Percentiles rank a stretch among this genome's conserved stretches.
phyloP scores from a whole-genome alignment of 2,797 vertebrate genomes.

The Pangasius macronema region DNA sequence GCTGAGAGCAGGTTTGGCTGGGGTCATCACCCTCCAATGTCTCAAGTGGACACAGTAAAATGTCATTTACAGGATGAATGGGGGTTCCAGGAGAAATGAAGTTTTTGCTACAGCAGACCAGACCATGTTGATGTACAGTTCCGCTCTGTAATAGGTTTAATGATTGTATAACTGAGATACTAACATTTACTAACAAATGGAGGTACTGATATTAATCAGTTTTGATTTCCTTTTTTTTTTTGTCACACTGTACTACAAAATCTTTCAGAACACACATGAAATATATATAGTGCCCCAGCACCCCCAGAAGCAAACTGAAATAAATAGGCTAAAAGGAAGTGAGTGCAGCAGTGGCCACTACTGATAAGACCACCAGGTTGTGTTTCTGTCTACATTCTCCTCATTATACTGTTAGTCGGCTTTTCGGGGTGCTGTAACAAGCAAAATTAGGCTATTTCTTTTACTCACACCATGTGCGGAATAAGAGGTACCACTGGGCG shows the following conservation, averaged over 20 bases:
- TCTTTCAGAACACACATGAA: not conserved
- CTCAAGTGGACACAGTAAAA: not conserved
- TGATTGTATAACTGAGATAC: not conserved
- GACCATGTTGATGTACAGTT: not conserved
- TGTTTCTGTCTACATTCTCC: not conserved
- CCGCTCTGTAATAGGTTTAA: not conserved
- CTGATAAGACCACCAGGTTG: not conserved
- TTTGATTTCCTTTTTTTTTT: not conserved
- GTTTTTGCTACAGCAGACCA: not conserved
- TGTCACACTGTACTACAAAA: not conserved
- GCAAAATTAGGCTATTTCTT: not conserved
- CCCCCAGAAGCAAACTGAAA: not conserved
- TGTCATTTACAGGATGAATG: not conserved
- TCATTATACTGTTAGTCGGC: not conserved
- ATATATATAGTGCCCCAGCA: not conserved
- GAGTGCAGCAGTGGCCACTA: not conserved
- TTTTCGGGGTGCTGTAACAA: not conserved
- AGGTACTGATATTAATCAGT: not conserved
- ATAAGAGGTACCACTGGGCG: not conserved
- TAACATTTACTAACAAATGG: not conserved
- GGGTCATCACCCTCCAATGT: not conserved
- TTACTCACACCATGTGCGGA: not conserved
- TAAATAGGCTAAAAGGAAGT: not conserved
- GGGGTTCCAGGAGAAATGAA: not conserved
- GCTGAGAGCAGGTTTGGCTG: not conserved